A percentile compares a stretch with the other conserved stretches of the same genome.
Evolutionary conservation across 2,113 vertebrate species (phyloP).

Genomic region (Ramphastos sulfuratus): DNA sequence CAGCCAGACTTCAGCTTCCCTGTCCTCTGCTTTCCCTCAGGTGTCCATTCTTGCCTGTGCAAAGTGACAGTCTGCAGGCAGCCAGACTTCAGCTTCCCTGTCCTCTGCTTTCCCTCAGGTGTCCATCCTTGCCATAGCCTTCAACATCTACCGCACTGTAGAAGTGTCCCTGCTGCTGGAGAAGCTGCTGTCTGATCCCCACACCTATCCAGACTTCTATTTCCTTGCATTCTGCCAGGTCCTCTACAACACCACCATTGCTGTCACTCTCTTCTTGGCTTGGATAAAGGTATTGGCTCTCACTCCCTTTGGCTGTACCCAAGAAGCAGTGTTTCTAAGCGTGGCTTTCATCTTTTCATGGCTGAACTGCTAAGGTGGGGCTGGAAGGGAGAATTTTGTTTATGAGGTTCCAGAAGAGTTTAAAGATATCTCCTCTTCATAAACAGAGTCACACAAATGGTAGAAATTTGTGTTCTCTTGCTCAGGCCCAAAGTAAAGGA

Average conservation of each 20-base stretch:
- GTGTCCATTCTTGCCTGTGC: constrained; percentile 63
- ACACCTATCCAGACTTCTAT: constrained; percentile 65
- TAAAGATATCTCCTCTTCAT: background rate
- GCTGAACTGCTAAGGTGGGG: background rate
- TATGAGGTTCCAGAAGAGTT: background rate
- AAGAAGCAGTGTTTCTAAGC: background rate
- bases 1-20: background rate
- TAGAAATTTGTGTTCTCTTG: no score
- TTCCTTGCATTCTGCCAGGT: constrained; percentile 70
- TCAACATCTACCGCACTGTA: constrained; percentile 53
- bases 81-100: background rate
- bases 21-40: constrained; percentile 41
- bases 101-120: constrained; percentile 53
- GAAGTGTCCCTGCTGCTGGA: constrained; percentile 53
- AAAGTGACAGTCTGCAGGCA: background rate
- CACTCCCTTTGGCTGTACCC: background rate
- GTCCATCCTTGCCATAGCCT: constrained; percentile 60
- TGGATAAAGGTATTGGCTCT: constrained; percentile 70
- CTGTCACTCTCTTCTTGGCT: constrained; percentile 72
- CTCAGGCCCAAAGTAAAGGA: background rate
- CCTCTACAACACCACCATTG: constrained; percentile 66
- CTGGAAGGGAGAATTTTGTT: background rate
- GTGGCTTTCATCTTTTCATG: background rate
- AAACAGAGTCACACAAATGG: background rate
- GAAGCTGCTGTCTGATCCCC: constrained; percentile 55